phyloP scores from a whole-genome alignment of 2,797 vertebrate genomes.

The Sylvilagus floridanus region DNA sequence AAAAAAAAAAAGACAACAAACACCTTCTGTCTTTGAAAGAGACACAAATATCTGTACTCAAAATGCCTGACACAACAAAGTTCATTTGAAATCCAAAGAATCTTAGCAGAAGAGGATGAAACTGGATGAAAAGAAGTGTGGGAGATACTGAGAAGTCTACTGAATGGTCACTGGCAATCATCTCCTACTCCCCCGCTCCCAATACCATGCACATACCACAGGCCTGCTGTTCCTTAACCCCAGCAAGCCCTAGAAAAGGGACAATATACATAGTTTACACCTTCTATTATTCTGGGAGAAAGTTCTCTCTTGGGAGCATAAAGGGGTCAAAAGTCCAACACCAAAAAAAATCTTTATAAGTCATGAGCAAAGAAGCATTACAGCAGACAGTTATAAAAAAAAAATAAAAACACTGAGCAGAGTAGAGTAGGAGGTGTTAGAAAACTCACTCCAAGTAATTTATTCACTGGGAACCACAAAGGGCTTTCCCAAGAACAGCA shows the following conservation, averaged over 20 bases:
- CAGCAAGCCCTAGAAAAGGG: constrained; percentile 59
- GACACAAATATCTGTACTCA: constrained; percentile 31
- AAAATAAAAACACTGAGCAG: constrained; percentile 61
- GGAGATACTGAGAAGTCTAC: not conserved
- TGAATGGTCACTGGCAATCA: not conserved
- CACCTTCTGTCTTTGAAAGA: constrained; percentile 65
- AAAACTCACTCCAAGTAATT: constrained; percentile 82
- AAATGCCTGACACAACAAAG: constrained; percentile 8
- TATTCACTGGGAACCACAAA: constrained; percentile 81
- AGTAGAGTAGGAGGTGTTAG: constrained; percentile 76
- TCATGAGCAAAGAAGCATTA: constrained; percentile 74
- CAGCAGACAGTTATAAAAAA: constrained; percentile 73
- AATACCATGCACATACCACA: constrained; percentile 5
- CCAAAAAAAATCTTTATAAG: constrained; percentile 78
- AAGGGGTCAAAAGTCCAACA: constrained; percentile 80
- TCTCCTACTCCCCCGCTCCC: not conserved
- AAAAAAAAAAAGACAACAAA: not conserved
- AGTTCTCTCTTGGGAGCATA: constrained; percentile 75
- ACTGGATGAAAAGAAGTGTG: not conserved
- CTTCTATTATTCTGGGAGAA: constrained; percentile 81
- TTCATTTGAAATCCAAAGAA: constrained; percentile 57
- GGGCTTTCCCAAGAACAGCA: constrained; percentile 82
- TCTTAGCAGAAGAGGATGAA: constrained; percentile 8
- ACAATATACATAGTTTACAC: constrained; percentile 75
- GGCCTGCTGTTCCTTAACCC: constrained; percentile 58